Base-by-base conservation (phyloP, 2,797 vertebrate genomes). In the Argentina silus region DNA sequence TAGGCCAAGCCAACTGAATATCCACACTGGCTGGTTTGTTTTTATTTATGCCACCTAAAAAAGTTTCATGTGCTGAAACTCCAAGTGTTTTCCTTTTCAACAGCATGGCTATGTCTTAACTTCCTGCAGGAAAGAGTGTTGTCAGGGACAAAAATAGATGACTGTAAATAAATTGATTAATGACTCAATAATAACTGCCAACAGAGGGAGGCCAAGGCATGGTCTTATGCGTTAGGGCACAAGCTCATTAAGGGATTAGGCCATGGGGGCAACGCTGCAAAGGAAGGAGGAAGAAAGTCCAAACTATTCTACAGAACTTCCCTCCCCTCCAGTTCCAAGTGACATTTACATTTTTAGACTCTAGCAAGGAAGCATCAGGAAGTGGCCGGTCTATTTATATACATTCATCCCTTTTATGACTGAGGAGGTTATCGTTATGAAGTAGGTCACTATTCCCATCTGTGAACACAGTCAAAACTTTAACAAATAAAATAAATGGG, bases 381-480 rank as follows among this genome's bases (percentile, higher is more conserved):
- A 72, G 57, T 23, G 62, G 19, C 64, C 27, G 48, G n/a, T 61
- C 63, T 72, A 75, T 70, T 78, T 71, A 67, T 67, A 71, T 19
- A n/a, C 62, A 15, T 19, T 48, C 27, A 11, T 10, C 14, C 9
- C 27, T 71, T 27, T 72, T 19, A 62, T 69, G 8, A 47, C 48
- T 51, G 15, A 67, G 10, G 19, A 7, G 43, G 7, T 64, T 43
- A 57, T 57, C 21, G 11, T 43, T 27, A 36, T 62, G 43, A 63
- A 63, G 42, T 44, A 36, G 60, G 60, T 27, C 15, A 43, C 36
- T 17, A 7, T 63, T 7, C 60, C 14, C 0, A 15, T 44, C 3
- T 15, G 4, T 36, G 27, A 36, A 36, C 27, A 36, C 27, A 36
- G 27, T 1, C 27, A 4, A 36, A 36, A 36, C 27, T 36, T 36